Evolutionary conservation across 1,140 invertebrate genomes (phyloP).

Genomic region (Palaemon carinicauda): DNA sequence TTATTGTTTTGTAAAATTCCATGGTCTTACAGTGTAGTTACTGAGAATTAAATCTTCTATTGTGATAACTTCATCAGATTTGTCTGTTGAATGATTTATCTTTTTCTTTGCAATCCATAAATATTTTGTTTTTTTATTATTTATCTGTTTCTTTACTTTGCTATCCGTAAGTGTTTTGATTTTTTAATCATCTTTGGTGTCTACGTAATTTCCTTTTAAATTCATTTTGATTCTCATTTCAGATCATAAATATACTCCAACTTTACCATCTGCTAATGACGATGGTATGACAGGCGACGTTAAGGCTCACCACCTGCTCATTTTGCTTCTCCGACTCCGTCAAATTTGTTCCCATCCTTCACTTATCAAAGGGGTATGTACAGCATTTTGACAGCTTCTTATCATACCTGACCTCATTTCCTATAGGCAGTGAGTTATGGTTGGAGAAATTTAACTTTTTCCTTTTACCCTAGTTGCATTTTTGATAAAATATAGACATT

Average conservation of each 20-base stretch:
- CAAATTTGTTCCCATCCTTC: slow-evolving; percentile 90
- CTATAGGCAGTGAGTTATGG: no score
- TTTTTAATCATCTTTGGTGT: no score
- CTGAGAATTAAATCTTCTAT: no score
- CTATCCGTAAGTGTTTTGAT: no score
- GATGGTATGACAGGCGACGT: slow-evolving; percentile 66
- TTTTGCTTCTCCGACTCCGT: slow-evolving; percentile 81
- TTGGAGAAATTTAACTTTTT: no score
- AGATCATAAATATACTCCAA: slow-evolving; percentile 37
- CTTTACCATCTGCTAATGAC: background rate
- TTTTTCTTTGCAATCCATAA: background rate
- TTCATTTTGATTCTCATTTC: background rate
- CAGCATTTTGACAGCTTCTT: background rate
- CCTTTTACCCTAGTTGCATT: no score
- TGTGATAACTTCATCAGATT: no score
- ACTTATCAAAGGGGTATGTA: slow-evolving; percentile 72
- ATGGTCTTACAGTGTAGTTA: no score
- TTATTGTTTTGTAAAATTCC: background rate
- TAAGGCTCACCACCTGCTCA: slow-evolving; percentile 81
- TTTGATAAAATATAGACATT: no score
- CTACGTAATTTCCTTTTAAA: no score
- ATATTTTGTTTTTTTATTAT: background rate
- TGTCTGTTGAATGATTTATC: background rate
- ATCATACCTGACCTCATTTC: no score
- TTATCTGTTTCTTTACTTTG: background rate